phyloP scores from a whole-genome alignment of 2,888 invertebrate genomes.

The Drosophila sordidula region DNA sequence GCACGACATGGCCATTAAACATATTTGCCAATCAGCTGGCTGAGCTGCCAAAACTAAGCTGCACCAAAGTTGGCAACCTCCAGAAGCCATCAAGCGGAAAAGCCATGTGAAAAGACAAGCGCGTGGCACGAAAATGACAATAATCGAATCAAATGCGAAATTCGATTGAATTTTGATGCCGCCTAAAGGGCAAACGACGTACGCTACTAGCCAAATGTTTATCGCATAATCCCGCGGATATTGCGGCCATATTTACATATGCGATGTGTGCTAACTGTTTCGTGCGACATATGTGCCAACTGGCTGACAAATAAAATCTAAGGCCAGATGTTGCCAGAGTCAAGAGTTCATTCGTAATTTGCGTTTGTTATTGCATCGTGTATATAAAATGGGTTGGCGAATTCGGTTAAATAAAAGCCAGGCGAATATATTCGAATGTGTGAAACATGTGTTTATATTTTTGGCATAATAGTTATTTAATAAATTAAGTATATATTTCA shows the following conservation, averaged over 20 bases:
- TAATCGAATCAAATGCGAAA: slow-evolving; percentile 50
- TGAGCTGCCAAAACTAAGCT: slow-evolving; percentile 17
- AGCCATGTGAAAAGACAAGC: slow-evolving; percentile 3
- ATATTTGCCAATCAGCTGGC: slow-evolving; percentile 25
- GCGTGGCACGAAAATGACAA: slow-evolving; percentile 32
- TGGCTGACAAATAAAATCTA: slow-evolving; percentile 24
- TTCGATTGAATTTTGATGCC: slow-evolving; percentile 43
- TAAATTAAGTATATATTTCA: not conserved
- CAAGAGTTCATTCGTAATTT: slow-evolving; percentile 23
- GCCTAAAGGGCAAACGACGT: slow-evolving; percentile 4
- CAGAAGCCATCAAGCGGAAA: slow-evolving; percentile 11
- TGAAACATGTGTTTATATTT: too few relatives aligned
- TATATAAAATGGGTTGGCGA: not conserved
- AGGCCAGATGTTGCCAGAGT: slow-evolving; percentile 29
- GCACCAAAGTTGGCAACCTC: slow-evolving; percentile 16
- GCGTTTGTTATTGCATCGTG: not conserved
- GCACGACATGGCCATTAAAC: slow-evolving; percentile 51
- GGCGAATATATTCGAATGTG: not conserved
- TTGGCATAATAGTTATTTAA: not conserved
- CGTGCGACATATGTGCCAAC: slow-evolving; percentile 20
- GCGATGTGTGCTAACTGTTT: slow-evolving; percentile 10
- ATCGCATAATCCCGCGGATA: slow-evolving; percentile 51
- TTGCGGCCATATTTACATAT: slow-evolving; percentile 37
- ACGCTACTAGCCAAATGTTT: slow-evolving; percentile 19
- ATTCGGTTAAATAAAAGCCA: not conserved